Base-by-base conservation (phyloP, 2,888 invertebrate species). In the Chrysodeixis includens region DNA sequence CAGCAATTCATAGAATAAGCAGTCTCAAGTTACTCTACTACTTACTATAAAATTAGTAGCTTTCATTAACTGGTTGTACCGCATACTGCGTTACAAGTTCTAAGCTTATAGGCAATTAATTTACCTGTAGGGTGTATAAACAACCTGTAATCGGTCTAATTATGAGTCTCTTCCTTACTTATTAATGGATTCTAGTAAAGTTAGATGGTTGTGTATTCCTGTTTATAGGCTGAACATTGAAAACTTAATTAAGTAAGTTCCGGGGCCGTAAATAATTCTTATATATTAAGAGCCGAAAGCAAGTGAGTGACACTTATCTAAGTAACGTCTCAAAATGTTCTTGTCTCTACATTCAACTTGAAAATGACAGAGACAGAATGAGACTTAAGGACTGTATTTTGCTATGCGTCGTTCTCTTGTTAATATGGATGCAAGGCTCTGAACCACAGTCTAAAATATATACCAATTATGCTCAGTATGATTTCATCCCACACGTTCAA, bases 31-130 rank as follows among this genome's bases (percentile, higher is more conserved):
- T 18, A 10, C 20, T 7, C 4, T 20, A 3, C 20, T 10, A 2
- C 2, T 9, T 18, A 10, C 20, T 7, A 9, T 20, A 3, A 49
- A 18, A 8, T 18, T 46, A 2, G 46, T 46, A 46, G 46, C 46
- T 16, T 46, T 46, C 56, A 56, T 30, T 63, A 68, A 64, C 71
- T 44, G 63, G 76, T 76, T 56, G 67, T 71, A 26, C 46, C 62
- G 66, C 59, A 69, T 62, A 26, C 49, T 54, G 14, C 35, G 12
- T 52, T 30, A 65, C 35, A 58, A 54, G 55, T 65, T 53, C 57
- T 22, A 51, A 56, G 32, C 40, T 49, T 18, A 20, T 18, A 12
- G 10, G 46, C 46, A 49, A 49, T 49, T 49, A 49, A 49, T 49
- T 10, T 20, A 49, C 46, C 18, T 12, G 10, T 20, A 20, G 18